Base-by-base conservation (phyloP, 2,797 vertebrate genomes). In the Iguana delicatissima region DNA sequence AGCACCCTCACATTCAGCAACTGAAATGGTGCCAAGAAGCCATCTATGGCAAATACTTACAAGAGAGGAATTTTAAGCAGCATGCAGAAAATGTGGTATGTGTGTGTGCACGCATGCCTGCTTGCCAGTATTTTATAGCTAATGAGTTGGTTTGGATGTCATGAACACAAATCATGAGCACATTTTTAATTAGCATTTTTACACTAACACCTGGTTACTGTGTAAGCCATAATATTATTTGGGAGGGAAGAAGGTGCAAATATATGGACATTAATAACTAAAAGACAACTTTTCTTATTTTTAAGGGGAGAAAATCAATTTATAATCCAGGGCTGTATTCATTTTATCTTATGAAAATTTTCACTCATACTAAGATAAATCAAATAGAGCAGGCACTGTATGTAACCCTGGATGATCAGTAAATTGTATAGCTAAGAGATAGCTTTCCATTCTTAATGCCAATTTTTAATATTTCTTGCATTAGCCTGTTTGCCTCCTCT, bases 11-110 rank as follows among this genome's bases (percentile, higher is more conserved):
- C 92, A 94, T 94, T 92, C 18, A 96, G 89, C 92, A 94, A 95
- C 87, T 86, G 95, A 96, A 92, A 94, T 57, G 83, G 80, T 94
- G 96, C 95, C 96, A 96, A 89, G 93, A 93, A 94, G 94, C 93
- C 95, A 96, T 96, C 94, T 94, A 91, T 55, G 13, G 91, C 93
- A 92, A 96, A 95, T 72, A 95, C 38, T 74, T 96, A 89, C 92
- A 93, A 1, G 90, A 95, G 93, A 92, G 88, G 95, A 93, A 94
- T 96, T 93, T 94, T 90, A 96, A 97, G 95, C 94, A 96, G 94
- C 94, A 94, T 92, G 93, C 94, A 96, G 94, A 3, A 7, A 5
- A 20, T 4, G 16, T 16, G 57, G 57, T 59, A 20, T 62, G 62
- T 64, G 62, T 64, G 16, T 6, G 5, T 22, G 74, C 84, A 46